Conservation (phyloP, 2,888 invertebrate genomes). For the Amiota communis region DNA sequence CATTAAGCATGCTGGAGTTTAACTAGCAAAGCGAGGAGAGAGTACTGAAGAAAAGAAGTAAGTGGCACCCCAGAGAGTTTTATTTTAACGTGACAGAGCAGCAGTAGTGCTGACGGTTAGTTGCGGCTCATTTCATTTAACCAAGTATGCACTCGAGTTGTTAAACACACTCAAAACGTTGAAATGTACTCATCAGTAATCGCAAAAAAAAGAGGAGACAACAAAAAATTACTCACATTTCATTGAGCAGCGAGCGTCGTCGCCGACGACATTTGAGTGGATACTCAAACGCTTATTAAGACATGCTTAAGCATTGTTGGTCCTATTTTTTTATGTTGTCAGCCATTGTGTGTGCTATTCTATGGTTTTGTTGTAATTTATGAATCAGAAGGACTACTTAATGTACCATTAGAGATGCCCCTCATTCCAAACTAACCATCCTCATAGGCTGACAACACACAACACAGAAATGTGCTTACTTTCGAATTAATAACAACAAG, state of each 20-base stretch:
- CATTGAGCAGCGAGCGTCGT: neutral
- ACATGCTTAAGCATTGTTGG: slow-evolving; percentile 12
- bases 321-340: neutral
- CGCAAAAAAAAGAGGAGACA: neutral
- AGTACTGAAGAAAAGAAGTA: too few species aligned
- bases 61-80: too few species aligned
- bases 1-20: too few species aligned
- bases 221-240: neutral
- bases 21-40: too few species aligned
- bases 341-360: neutral
- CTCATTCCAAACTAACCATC: neutral
- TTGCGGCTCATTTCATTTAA: slow-evolving; percentile 19
- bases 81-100: too few species aligned
- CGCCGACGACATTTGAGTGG: neutral
- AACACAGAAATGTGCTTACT: slow-evolving; percentile 9
- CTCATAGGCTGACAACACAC: neutral
- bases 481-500: neutral
- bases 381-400: slow-evolving; percentile 15
- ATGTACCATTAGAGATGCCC: neutral
- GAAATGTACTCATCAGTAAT: neutral
- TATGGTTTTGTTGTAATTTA: slow-evolving; percentile 12
- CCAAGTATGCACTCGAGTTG: slow-evolving; percentile 23
- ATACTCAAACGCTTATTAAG: slow-evolving; percentile 11
- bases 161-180: neutral
- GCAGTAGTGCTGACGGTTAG: neutral